phyloP scores from a whole-genome alignment of 2,797 vertebrate species.

The Cyclopterus lumpus region DNA sequence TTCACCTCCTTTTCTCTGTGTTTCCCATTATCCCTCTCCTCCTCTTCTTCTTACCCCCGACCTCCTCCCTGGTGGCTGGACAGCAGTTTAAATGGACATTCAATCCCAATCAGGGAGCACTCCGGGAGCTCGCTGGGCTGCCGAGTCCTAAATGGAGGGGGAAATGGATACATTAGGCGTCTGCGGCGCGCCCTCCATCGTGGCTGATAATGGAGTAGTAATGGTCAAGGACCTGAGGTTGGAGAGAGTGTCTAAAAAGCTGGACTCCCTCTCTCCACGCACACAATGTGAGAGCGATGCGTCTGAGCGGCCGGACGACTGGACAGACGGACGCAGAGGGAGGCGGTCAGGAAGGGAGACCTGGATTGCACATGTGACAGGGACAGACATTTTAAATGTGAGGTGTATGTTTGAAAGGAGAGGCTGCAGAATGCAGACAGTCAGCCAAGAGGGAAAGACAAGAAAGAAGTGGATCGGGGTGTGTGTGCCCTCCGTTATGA shows the following conservation, averaged over 20 bases:
- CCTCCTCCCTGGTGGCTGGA: slow-evolving; percentile 70
- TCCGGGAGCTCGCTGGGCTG: slow-evolving; percentile 77
- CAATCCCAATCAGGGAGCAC: slow-evolving; percentile 85
- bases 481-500: slow-evolving; percentile 62
- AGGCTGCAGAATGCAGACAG: slow-evolving; percentile 44
- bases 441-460: slow-evolving; percentile 64
- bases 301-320: slow-evolving; percentile 53
- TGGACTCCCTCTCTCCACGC: slow-evolving; percentile 64
- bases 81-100: slow-evolving; percentile 85
- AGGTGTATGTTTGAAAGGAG: slow-evolving; percentile 47
- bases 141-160: slow-evolving; percentile 81
- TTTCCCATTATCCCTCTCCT: slow-evolving; percentile 58
- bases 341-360: background rate
- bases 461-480: slow-evolving; percentile 16
- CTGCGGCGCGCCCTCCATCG: slow-evolving; percentile 76
- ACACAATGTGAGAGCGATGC: slow-evolving; percentile 60
- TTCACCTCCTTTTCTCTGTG: slow-evolving; percentile 47
- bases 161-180: slow-evolving; percentile 86
- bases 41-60: slow-evolving; percentile 19
- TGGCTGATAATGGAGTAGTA: slow-evolving; percentile 83
- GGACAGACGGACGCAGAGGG: no score
- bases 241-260: slow-evolving; percentile 75
- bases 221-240: slow-evolving; percentile 80
- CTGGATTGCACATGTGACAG: slow-evolving; percentile 14
- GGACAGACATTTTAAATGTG: slow-evolving; percentile 32